Evolutionary conservation across 2,113 vertebrate genomes (phyloP), one percentile per base, ranked within the genome.

Genomic region (Pardalotus punctatus): DNA sequence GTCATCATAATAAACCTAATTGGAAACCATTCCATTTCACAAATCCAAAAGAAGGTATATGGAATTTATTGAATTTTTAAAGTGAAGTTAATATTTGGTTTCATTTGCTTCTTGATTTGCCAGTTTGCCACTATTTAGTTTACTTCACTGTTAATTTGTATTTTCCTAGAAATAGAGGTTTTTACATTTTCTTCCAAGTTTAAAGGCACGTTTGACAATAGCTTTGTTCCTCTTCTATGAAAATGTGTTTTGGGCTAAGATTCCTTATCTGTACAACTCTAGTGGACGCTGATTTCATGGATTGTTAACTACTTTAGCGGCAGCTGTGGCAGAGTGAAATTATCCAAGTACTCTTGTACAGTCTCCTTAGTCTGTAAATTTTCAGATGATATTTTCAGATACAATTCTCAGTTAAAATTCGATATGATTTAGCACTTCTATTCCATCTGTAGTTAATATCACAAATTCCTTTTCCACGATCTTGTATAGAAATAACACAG

Each of bases 1-100:
- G 45, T 91, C 93, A 86, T 65, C 57, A 80, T 82, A 96, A 84
- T 48, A 93, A 81, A 58, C 47, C 43, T 93, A 89, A 95, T 74
- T 93, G 56, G 86, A 96, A 96, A 71, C 35, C 94, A 96, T 92
- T 83, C 66, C 67, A 60, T 54, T 92, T 72, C 20, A 90, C 47
- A 88, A 90, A 90, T 84, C 27, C 58, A 53, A 64, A 58, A n/a
- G 23, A 62, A 91, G 14, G 11, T 90, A 48, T 36, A 77, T 48
- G 60, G n/a, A 87, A 85, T 58, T 70, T 82, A 60, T 18, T 77
- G 35, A 53, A 20, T 87, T 89, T 78, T 36, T 38, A 48, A 83
- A 90, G 15, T 3, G 4, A 83, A 60, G 64, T 27, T 64, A 71
- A 73, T 81, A 86, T 94, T 95, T 25, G 0, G 8, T 91, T 93